Evolutionary conservation across 2,113 vertebrate genomes (phyloP), one percentile per base, ranked within the genome.

Genomic region (Grallaria varia): DNA sequence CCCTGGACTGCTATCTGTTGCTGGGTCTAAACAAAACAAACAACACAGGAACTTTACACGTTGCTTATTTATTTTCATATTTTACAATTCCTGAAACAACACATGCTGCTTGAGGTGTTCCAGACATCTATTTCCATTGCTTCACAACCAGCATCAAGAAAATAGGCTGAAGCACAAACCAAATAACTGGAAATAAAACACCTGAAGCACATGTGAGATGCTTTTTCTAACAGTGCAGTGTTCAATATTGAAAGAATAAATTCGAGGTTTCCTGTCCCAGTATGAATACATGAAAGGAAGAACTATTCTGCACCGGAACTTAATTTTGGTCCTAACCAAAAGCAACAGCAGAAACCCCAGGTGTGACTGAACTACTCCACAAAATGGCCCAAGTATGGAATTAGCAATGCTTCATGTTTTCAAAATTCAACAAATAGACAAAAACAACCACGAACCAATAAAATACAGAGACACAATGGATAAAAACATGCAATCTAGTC

Each of bases 1-100:
- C 99, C 99, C 95, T 99, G 99, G 49, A 99, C 98, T 44, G 99
- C 99, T 95, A 99, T 99, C 97, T 99, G 99, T 52, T 98, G 98
- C 96, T 99, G 99, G 16, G 98, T 98, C 99, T 99, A 88, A 85
- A 96, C 66, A 77, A 81, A 78, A 92, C 39, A 92, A 44, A 77
- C 14, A 88, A 76, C 30, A 94, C 12, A 31, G 15, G 2, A 53
- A 80, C 11, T 1, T 96, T 3, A 96, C 42, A 37, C 77, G 66
- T 0, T 6, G 39, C 23, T 67, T 9, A 4, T 31, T 72, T 64
- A 31, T 0, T 24, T 24, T 13, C 62, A 15, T 8, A 3, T 18
- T 24, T 14, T 24, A 72, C 83, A 92, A 60, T 56, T 73, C 55
- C 56, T 90, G 80, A 60, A 84, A 58, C 64, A 90, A 84, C 55